These are phyloP conservation scores for Acrocephalus arundinaceus DNA, from an alignment of 2,113 vertebrate genomes.

Conservation along the genomic window DNA sequence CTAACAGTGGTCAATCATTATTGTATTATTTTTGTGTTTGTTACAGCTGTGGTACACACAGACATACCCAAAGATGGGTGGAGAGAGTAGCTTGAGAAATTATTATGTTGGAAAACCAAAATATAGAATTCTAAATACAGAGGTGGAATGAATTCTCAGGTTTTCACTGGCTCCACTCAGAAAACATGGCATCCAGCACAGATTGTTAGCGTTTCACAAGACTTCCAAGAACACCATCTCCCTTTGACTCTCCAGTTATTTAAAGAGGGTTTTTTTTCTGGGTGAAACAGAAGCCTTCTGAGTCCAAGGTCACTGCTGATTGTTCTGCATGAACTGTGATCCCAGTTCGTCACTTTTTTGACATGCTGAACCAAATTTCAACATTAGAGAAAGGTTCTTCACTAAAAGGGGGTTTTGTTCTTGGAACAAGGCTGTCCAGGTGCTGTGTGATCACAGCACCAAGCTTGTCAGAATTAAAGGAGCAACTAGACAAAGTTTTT, in stretches of 20 bases:
- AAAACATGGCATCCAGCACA: not conserved
- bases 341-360: not conserved
- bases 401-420: rapidly evolving
- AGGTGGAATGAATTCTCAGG: not conserved
- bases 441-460: not conserved
- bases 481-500: rapidly evolving
- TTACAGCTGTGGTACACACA: not conserved
- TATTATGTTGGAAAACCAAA: not conserved
- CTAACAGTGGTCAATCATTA: not conserved
- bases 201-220: not conserved
- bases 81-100: not conserved
- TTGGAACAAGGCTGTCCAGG: not conserved
- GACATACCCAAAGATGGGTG: not conserved
- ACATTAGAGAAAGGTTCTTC: not conserved
- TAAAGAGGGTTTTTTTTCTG: not conserved
- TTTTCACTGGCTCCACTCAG: not conserved
- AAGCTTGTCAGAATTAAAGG: not conserved
- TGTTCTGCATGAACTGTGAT: not conserved
- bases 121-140: not conserved
- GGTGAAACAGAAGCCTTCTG: not conserved
- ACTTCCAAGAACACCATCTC: not conserved
- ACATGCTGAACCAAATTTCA: not conserved
- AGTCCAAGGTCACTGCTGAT: not conserved
- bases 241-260: not conserved
- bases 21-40: not conserved